Evolutionary conservation across 92 coral and sea anemone genomes (phyloP), one percentile per base, ranked within the genome.

Genomic region (Zoanthus gigantus): DNA sequence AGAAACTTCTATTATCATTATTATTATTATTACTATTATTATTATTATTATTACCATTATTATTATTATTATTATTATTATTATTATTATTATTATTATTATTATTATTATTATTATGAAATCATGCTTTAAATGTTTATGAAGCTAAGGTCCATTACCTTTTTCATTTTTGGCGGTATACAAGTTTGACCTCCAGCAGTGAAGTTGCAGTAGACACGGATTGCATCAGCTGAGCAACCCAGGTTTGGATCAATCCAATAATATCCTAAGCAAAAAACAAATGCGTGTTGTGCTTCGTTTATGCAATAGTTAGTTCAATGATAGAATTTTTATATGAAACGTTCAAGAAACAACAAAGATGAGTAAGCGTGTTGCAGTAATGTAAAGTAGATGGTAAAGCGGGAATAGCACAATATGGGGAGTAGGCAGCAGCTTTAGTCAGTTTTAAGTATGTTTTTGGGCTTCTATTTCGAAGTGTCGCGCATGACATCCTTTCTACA

Each of bases 231-330:
- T 63, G 98, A 89, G 77, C 99, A 97, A 44, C 99, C 99, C 67
- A 95, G 94, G 89, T 97, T 97, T 56, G 99, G 99, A 74, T 97
- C 99, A 61, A 97, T 90, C 99, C 99, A 97, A 75, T 89, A 97
- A 67, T 86, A 89, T 53, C 99, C 99, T 97, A 90, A 18, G 53
- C 60, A 74, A 30, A 63, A 14, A 75, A 47, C 18, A 18, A 6
- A 3, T 73, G 60, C 31, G 74, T 69, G 46, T 69, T 12, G 16
- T 10, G n/a, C 30, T 69, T 7, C 12, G 46, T 69, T 69, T 9
- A 69, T 34, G 4, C 10, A 30, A 8, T 15, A 14, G 1, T 9
- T 30, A 9, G 0, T 0, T 69, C 16, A 69, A 6, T 32, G 16
- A 0, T 3, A 8, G 74, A 4, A 0, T 37, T 37, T 34, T 34